These are phyloP conservation scores for Eumerus sabulonum DNA, from an alignment of 2,888 invertebrate species.

Conservation along the genomic window DNA sequence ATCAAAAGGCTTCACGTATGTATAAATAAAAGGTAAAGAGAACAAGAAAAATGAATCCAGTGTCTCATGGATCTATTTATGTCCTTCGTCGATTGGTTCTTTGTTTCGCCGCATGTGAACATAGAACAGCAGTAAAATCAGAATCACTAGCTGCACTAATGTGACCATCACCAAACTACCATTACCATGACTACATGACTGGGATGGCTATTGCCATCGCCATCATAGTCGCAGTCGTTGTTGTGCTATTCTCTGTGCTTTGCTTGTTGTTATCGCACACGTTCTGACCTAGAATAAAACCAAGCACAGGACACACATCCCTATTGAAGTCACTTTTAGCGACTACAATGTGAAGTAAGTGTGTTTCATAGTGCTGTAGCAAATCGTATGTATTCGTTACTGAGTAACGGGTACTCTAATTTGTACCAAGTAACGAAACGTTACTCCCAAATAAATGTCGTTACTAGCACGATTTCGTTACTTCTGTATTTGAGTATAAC, in stretches of 20 bases:
- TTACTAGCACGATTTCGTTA: too few species aligned
- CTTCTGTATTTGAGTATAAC: too few species aligned
- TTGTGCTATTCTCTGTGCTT: neutral
- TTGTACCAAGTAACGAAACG: too few species aligned
- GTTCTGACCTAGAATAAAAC: conserved; percentile 51
- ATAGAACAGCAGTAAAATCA: conserved; percentile 30
- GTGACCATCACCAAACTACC: conserved; percentile 7
- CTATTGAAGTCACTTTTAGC: conserved; percentile 47
- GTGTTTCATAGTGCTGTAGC: conserved; percentile 7
- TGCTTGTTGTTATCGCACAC: conserved; percentile 6
- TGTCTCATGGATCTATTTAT: conserved; percentile 39
- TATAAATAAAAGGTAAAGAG: conserved; percentile 19
- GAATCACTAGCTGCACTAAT: conserved; percentile 55
- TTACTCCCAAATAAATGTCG: too few species aligned
- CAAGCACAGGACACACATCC: conserved; percentile 21
- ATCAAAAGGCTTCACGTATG: conserved; percentile 10
- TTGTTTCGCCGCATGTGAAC: conserved; percentile 29
- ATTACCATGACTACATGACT: neutral
- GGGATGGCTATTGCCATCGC: too few species aligned
- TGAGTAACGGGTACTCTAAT: too few species aligned
- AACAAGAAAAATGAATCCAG: neutral
- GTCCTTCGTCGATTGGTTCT: conserved; percentile 22
- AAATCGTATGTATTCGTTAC: too few species aligned
- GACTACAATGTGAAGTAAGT: too few species aligned
- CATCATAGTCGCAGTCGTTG: too few species aligned